Base-by-base conservation (phyloP, 2,113 vertebrate species). In the Salvelinus namaycush region DNA sequence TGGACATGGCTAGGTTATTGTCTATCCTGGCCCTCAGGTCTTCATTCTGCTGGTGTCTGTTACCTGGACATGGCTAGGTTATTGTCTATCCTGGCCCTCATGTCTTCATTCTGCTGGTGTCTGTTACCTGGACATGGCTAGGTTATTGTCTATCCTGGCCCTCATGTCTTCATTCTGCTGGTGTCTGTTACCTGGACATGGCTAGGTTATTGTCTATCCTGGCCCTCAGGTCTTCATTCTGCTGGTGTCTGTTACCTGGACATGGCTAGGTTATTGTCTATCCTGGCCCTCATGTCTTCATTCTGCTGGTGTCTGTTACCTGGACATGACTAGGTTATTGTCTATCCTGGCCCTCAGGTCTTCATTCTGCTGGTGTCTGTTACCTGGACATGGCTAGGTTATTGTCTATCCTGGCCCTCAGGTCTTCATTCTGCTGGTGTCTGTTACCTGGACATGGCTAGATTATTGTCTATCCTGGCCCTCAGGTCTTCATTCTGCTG, bases 401-500 rank as follows among this genome's bases (percentile, higher is more conserved):
- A 1, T 27, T 27, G 27, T 27, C 27, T 27, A 27, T 27, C 27
- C 27, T 27, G 27, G 27, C 27, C 27, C 27, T 27, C 27, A 27
- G 27, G 27, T 27, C 27, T 27, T 2, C 27, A 27, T 27, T 27
- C 27, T 27, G 27, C 27, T 27, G 27, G 89, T 98, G 97, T 64
- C 1, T 60, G 4, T 24, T 24, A 65, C 97, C 97, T 96, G 76
- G 97, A 98, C 82, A 95, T 92, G 2, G 94, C 95, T 0, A 96
- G 91, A 79, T 99, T 99, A 83, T 96, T 95, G 86, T 99, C 95
- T 68, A 99, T 98, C 83, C 96, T 93, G 70, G 94, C 97, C 89
- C 90, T 95, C 77, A 99, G 93, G 81, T 99, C 97, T 89, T 99
- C 97, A 0, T 99, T 99, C 89, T 98, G 96, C 88, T 98, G 97